Evolutionary conservation across 2,113 vertebrate genomes (phyloP).

Genomic region (Pao palembangensis): DNA sequence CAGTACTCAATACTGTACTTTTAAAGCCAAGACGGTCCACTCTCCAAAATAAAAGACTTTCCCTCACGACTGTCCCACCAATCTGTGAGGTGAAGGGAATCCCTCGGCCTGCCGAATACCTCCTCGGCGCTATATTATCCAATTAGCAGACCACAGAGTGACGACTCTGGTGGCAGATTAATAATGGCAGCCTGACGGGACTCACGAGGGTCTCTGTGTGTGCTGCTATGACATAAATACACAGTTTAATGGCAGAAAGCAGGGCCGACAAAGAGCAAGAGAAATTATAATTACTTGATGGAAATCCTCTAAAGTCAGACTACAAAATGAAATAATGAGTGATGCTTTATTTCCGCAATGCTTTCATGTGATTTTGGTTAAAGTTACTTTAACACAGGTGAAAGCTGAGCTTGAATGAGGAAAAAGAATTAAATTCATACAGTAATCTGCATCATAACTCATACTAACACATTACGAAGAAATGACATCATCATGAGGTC

Average conservation of each 20-base stretch:
- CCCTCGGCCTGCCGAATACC: slow-evolving; percentile 55
- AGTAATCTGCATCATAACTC: not conserved
- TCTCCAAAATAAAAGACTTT: slow-evolving; percentile 9
- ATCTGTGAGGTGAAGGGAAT: slow-evolving; percentile 53
- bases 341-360: not conserved
- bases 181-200: slow-evolving; percentile 43
- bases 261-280: not conserved
- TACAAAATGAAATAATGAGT: not conserved
- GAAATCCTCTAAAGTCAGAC: not conserved
- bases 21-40: slow-evolving; percentile 1
- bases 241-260: slow-evolving; percentile 2
- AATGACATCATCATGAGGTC: slow-evolving; percentile 11
- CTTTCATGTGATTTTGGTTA: not conserved
- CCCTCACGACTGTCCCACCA: slow-evolving; percentile 36
- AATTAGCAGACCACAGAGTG: slow-evolving; percentile 54
- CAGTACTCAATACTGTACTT: not conserved
- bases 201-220: slow-evolving; percentile 28
- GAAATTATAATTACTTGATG: too few relatives aligned
- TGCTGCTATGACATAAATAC: slow-evolving; percentile 16
- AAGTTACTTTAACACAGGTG: not conserved
- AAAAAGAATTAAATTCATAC: not conserved
- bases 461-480: not conserved
- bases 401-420: not conserved
- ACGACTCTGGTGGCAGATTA: slow-evolving; percentile 56
- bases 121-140: slow-evolving; percentile 61